phyloP scores from a whole-genome alignment of 2,113 vertebrate species.

The Mus pahari region DNA sequence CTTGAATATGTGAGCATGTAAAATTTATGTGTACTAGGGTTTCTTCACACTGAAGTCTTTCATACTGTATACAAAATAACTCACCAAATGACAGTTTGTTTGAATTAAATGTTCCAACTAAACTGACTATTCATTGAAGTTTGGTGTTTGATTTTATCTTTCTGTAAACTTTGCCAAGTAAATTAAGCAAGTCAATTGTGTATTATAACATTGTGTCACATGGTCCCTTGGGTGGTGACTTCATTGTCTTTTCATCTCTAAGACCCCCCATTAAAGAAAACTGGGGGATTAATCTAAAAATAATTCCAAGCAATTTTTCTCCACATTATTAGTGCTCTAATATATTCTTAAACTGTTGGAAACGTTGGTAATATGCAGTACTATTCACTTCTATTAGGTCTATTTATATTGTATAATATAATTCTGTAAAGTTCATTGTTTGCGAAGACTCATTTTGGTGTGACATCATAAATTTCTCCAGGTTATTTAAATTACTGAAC shows the following conservation, averaged over 20 bases:
- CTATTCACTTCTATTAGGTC: not conserved
- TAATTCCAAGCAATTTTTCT: not conserved
- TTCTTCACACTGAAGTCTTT: not conserved
- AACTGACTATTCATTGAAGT: not conserved
- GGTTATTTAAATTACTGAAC: not conserved
- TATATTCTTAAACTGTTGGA: not conserved
- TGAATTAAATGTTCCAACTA: slow-evolving; percentile 11
- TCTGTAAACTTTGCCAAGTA: not conserved
- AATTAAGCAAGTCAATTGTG: not conserved
- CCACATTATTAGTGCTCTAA: not conserved
- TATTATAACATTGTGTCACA: not conserved
- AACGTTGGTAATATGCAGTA: not conserved
- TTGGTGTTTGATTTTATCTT: slow-evolving; percentile 40
- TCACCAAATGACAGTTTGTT: not conserved
- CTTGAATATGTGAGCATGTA: not conserved
- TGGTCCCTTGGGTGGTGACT: not conserved
- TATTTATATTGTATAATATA: not conserved
- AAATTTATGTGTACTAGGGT: not conserved
- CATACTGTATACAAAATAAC: not conserved
- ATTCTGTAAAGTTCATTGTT: not conserved
- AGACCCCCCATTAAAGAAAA: not conserved
- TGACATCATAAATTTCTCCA: not conserved
- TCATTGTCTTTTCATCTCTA: not conserved
- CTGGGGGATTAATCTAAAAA: not conserved
- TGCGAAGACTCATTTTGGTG: not conserved